Base-by-base conservation (phyloP, 2,797 vertebrate species). In the Hybognathus amarus region DNA sequence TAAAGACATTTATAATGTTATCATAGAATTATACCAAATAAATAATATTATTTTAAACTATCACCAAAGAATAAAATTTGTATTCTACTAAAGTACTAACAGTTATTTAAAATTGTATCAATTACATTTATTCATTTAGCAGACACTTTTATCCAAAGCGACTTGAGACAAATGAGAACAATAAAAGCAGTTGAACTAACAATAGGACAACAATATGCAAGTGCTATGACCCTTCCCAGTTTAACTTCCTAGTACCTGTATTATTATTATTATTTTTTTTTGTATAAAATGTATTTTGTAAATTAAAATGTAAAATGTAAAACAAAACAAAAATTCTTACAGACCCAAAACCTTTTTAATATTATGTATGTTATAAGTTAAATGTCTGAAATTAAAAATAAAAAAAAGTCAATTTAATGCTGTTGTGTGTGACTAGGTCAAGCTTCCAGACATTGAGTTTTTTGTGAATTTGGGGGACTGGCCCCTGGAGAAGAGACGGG, bases 401-500 rank as follows among this genome's bases (percentile, higher is more conserved):
- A n/a, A n/a, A 0, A 30, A 6, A 24, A 6, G 9, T 52, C 5
- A 1, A 15, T 20, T 74, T 6, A 10, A 40, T 76, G 52, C 56
- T 18, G 77, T 67, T 69, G 38, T 83, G 2, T 79, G 47, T 89
- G 79, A 86, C 27, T 87, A 99, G 98, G 97, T 99, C 80, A 95
- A 88, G 83, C 94, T 99, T 87, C 97, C 97, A 68, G 97, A 99
- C 89, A 73, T 97, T 38, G 98, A 99, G 91, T 98, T 99, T 91
- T 99, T 99, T 91, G 97, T 99, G 47, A 99, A 99, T 90, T 89
- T 99, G 85, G 98, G 98, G 2, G 98, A 99, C 88, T 99, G 98
- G 97, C 98, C 98, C 18, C 89, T 99, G 90, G 98, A 99, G 90
- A 99, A 98, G 89, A 97, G 94, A 90, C 96, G 95, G 87, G 83